Evolutionary conservation across 2,888 invertebrate genomes (phyloP), one percentile per base, ranked within the genome.

Genomic region (Celastrina argiolus): DNA sequence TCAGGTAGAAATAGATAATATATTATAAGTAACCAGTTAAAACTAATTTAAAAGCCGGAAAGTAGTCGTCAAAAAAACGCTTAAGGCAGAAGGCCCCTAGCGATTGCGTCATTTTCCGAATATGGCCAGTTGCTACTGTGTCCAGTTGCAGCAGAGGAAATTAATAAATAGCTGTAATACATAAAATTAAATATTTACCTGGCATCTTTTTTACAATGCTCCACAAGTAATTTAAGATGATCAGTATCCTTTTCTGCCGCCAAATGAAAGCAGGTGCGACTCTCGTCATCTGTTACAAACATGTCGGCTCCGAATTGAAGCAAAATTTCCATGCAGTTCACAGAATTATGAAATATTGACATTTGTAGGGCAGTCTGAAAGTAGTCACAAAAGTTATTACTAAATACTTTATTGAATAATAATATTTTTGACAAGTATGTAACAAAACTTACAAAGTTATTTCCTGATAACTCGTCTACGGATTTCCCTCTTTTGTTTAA

Each of bases 291-390:
- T 0, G 73, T 64, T 0, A 76, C 73, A 2, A 84, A 67, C 0
- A 84, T 73, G 64, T 88, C 83, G 0, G 92, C 92, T 0, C 88
- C 88, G 63, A 81, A 74, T 1, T 76, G 71, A 0, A 92, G 76
- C 12, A 93, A 76, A 0, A 79, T 36, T 0, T 73, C 64, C 0
- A 87, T 81, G 63, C 87, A 78, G 0, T 74, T 68, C 0, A 78
- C 67, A 0, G 76, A 74, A 12, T 83, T 75, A 66, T 83, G 73
- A 16, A 72, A 72, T 0, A 92, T 74, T 0, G 92, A 81, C 73
- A 93, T 76, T 67, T 87, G 89, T 0, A 93, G 75, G 0, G 92
- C 83, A 0, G 92, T 89, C 92, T 92, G 83, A 1, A 78, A 69
- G 28, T 16, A n/a, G 6, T 16, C 28, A 58, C 2, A 58, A 51